Evolutionary conservation across 2,888 invertebrate species (phyloP).

Genomic region (Sialis fuliginosa): DNA sequence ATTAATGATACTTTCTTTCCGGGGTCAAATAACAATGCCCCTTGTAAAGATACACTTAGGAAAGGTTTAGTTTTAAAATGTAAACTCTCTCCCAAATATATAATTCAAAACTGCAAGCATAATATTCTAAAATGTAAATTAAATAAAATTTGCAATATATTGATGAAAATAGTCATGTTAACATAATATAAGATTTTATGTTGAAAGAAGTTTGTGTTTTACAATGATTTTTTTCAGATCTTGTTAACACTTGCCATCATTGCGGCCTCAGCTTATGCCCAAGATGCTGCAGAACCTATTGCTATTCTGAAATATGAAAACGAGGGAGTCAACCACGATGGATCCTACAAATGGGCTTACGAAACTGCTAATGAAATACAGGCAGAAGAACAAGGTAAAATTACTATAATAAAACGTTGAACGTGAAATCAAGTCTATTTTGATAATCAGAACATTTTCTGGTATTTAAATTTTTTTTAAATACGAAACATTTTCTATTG

Average conservation of each 20-base stretch:
- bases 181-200: too few species aligned
- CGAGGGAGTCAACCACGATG: slow-evolving; percentile 43
- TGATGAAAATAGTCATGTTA: too few species aligned
- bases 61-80: too few species aligned
- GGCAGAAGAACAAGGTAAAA: slow-evolving; percentile 40
- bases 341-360: slow-evolving; percentile 44
- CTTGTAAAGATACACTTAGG: too few species aligned
- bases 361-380: slow-evolving; percentile 46
- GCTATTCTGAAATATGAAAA: slow-evolving; percentile 40
- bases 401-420: not conserved
- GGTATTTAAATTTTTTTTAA: too few species aligned
- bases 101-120: too few species aligned
- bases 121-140: too few species aligned
- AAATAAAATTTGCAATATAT: too few species aligned
- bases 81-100: too few species aligned
- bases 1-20: too few species aligned
- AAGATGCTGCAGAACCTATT: slow-evolving; percentile 27
- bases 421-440: not conserved
- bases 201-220: slow-evolving; percentile 1
- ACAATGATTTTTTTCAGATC: slow-evolving; percentile 1
- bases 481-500: too few species aligned
- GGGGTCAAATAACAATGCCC: too few species aligned
- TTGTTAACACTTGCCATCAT: slow-evolving; percentile 9
- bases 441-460: not conserved
- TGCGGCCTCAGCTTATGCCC: slow-evolving; percentile 3